These are phyloP conservation scores for Hirudinaria manillensis DNA, from an alignment of 2,888 invertebrate species.

Conservation along the genomic window DNA sequence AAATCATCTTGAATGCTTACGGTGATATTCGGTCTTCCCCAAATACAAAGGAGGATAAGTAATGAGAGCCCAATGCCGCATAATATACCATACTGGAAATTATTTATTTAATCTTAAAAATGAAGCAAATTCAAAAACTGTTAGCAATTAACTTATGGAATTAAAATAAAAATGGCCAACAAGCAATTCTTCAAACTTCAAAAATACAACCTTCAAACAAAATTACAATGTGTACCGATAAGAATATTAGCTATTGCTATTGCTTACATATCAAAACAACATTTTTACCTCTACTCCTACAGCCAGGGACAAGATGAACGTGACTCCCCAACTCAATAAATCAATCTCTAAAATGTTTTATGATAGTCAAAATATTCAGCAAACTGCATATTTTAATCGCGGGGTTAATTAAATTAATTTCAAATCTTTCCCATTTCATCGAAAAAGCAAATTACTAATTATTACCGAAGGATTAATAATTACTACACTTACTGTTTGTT, in stretches of 20 bases:
- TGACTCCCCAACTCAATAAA: constrained; percentile 75
- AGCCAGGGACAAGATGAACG: constrained; percentile 65
- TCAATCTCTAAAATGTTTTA: constrained; percentile 67
- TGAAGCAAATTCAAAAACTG: no score
- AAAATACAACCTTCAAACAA: no score
- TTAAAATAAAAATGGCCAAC: no score
- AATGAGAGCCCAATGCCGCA: constrained; percentile 3
- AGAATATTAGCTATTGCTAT: no score
- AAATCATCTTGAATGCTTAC: not conserved
- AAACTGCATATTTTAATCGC: no score
- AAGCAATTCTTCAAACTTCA: no score
- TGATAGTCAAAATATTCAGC: no score
- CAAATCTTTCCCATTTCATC: not conserved
- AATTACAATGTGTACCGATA: no score
- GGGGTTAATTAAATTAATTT: not conserved
- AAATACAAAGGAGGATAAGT: constrained; percentile 1
- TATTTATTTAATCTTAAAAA: no score
- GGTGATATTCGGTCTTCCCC: constrained; percentile 10
- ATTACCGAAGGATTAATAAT: not conserved
- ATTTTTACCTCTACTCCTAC: constrained; percentile 32
- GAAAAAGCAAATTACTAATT: not conserved
- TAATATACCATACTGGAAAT: constrained; percentile 9
- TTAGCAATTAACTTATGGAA: no score
- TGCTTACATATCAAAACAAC: no score
- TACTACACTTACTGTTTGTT: constrained; percentile 34